Evolutionary conservation across 2,888 invertebrate genomes (phyloP), one percentile per base, ranked within the genome.

Genomic region (Trachelus stipa): DNA sequence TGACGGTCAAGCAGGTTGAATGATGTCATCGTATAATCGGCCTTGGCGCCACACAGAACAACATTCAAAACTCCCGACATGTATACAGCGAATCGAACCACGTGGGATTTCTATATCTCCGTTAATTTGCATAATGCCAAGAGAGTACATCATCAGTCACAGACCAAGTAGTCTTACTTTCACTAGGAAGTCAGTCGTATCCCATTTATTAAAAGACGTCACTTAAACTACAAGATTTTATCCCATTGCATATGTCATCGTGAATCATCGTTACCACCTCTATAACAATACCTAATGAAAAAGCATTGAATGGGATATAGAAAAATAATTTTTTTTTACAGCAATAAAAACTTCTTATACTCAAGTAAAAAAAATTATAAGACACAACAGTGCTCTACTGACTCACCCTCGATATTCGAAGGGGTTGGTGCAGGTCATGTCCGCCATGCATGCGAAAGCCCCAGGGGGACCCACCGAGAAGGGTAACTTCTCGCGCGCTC

Each of bases 381-480:
- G 15, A 4, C 40, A 15, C 15, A 15, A 15, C 2, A 40, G 15
- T 15, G 15, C 40, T 40, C 40, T 15, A 15, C 40, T 40, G 40
- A 93, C 95, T 93, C 92, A 96, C 96, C 94, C 96, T 94, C 77
- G 96, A 95, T 92, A 97, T 96, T 91, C 95, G 94, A 81, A 97
- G 93, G 80, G 96, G 96, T 91, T 95, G 95, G 89, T 95, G 95
- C 86, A 94, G 94, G 92, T 97, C 97, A 87, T 93, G 94, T 83
- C 97, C 97, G 83, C 97, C 97, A 91, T 96, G 95, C 95, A 97
- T 95, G 84, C 97, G 95, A 93, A 97, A 97, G 88, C 97, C 97
- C 97, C 97, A 97, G 85, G 97, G 97, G 91, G 96, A 94, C 83
- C 97, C 97, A 85, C 97, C 97, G 89, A 95, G 93, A 90, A 97